Evolutionary conservation across 2,888 invertebrate species (phyloP), one percentile per base, ranked within the genome.

Genomic region (Crocallis elinguaria): DNA sequence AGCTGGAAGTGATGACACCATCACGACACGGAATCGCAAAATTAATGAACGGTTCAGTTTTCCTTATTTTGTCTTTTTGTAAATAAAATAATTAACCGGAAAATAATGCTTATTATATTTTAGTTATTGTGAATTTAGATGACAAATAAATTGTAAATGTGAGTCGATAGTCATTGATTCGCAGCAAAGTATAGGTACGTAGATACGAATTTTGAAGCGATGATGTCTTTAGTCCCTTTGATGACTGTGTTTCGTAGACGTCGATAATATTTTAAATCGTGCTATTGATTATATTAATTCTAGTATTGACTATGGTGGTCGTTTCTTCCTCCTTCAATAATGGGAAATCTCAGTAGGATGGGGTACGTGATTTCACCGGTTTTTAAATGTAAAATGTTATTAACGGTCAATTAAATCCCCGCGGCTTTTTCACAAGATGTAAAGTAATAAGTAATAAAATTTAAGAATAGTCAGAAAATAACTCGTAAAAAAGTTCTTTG

Each of bases 381-480:
- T 3, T 23, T 6, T 23, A 6, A 8, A 23, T 25, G 9, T 25
- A 25, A 25, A 25, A 25, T 9, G 25, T 25, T n/a, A 25, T 25
- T 25, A 25, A 3, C 25, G n/a, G 9, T n/a, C 9, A 25, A 25
- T 12, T 30, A 13, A 30, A 12, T 30, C 13, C 13, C 7, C 13
- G 1, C 30, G 12, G 7, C 6, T 13, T 12, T n/a, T 30, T 25
- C 25, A n/a, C n/a, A 7, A 25, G 9, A 25, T n/a, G 25, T 25
- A 25, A 33, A 45, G 37, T n/a, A 46, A 25, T 25, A 33, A 45
- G 37, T n/a, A 46, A 25, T 25, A 25, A 25, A 25, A 25, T n/a
- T 2, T 1, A n/a, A 9, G 25, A 25, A n/a, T 25, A 25, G 25
- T 25, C 1, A 7, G 25, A 42, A 27, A 36, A 2, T 19, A 6